phyloP scores from a whole-genome alignment of 2,888 invertebrate species.

The Drosophila infuscata region DNA sequence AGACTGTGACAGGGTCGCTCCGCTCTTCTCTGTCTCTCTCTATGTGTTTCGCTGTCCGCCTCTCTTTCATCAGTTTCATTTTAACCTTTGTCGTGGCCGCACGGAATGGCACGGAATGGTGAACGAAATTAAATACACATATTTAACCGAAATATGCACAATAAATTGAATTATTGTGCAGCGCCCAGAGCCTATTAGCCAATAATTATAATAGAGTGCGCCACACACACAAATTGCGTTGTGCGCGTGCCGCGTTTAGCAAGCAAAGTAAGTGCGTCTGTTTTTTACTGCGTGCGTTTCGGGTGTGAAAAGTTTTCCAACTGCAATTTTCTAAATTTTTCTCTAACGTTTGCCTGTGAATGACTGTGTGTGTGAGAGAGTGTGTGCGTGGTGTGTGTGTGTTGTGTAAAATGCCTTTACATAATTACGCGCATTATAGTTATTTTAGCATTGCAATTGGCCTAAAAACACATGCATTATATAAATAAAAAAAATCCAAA shows the following conservation, averaged over 20 bases:
- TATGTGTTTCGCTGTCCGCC: constrained; percentile 31
- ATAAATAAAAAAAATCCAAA: constrained; percentile 55
- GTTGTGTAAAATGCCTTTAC: constrained; percentile 72
- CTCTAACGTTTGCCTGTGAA: constrained; percentile 42
- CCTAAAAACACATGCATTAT: constrained; percentile 43
- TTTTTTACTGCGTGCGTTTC: constrained; percentile 39
- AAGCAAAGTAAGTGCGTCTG: constrained; percentile 46
- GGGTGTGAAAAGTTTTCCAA: constrained; percentile 72
- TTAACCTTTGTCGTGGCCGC: constrained; percentile 64
- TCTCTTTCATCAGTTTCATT: constrained; percentile 63
- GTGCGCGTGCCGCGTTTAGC: constrained; percentile 18
- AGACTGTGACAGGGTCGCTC: constrained; percentile 43
- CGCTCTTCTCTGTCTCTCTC: constrained; percentile 37
- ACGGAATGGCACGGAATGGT: constrained; percentile 63
- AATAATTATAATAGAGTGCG: constrained; percentile 15
- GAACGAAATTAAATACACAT: constrained; percentile 47
- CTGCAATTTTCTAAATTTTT: constrained; percentile 76
- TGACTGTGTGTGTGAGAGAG: constrained; percentile 23
- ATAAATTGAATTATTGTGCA: constrained; percentile 66
- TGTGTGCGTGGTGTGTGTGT: constrained; percentile 33
- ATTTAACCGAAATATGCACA: constrained; percentile 66
- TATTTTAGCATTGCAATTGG: constrained; percentile 28
- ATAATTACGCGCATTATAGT: constrained; percentile 60
- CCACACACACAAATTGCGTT: constrained; percentile 2
- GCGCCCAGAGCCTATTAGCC: constrained; percentile 41